phyloP scores from a whole-genome alignment of 2,113 vertebrate species.

The Stegostoma tigrinum region DNA sequence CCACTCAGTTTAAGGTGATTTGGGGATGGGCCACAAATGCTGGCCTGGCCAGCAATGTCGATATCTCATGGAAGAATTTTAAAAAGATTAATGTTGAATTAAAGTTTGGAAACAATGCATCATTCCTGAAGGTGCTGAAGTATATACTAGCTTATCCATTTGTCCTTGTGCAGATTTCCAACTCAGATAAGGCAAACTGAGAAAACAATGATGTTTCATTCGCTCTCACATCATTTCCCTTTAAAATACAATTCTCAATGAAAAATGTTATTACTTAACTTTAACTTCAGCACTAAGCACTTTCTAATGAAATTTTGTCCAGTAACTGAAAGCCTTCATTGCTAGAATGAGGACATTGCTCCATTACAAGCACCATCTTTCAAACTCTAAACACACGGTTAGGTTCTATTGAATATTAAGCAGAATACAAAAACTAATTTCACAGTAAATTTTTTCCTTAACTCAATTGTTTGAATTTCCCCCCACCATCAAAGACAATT shows the following conservation, averaged over 20 bases:
- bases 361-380: background rate
- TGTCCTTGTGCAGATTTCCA: background rate
- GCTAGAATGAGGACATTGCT: background rate
- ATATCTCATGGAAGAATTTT: too few relatives aligned
- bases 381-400: background rate
- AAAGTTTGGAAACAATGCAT: too few relatives aligned
- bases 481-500: slow-evolving; percentile 21
- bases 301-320: too few relatives aligned
- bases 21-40: too few relatives aligned
- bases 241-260: background rate
- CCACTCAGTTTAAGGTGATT: too few relatives aligned
- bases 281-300: background rate
- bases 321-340: background rate
- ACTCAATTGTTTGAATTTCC: background rate
- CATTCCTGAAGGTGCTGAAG: too few relatives aligned
- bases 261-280: background rate
- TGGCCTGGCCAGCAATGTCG: too few relatives aligned
- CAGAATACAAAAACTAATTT: background rate
- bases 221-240: background rate
- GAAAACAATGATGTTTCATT: background rate
- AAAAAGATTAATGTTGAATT: too few relatives aligned
- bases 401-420: background rate
- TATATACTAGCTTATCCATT: background rate
- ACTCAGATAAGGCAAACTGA: background rate
- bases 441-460: background rate